phyloP scores from a whole-genome alignment of 2,797 vertebrate genomes.

The Uromys caudimaculatus region DNA sequence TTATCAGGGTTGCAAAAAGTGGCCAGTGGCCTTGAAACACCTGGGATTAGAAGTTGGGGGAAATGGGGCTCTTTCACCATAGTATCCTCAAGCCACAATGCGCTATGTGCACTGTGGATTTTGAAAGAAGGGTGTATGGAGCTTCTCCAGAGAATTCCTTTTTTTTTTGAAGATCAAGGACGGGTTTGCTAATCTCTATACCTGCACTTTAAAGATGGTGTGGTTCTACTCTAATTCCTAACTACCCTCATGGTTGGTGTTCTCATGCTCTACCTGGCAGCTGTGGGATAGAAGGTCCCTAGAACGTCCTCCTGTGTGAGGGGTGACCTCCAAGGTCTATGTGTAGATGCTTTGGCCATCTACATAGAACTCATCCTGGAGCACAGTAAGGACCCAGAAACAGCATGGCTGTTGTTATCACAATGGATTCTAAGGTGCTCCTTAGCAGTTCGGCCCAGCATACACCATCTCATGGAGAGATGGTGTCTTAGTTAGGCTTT shows the following conservation, averaged over 20 bases:
- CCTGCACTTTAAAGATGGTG: accelerated
- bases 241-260: background rate
- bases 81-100: background rate
- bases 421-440: background rate
- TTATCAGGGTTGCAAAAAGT: background rate
- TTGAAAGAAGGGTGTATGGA: accelerated
- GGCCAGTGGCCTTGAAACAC: background rate
- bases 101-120: background rate
- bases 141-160: background rate
- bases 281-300: background rate
- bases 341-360: background rate
- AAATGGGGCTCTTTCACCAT: background rate
- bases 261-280: background rate
- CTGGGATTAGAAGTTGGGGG: background rate
- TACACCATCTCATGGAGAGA: background rate
- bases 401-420: accelerated
- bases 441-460: background rate
- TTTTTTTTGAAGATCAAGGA: background rate
- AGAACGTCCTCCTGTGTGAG: background rate
- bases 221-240: background rate
- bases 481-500: background rate
- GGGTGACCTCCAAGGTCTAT: background rate
- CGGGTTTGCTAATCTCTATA: background rate
- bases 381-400: background rate
- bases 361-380: background rate